These are phyloP conservation scores for Melinaea menophilus DNA, from an alignment of 2,888 invertebrate species.

Conservation along the genomic window DNA sequence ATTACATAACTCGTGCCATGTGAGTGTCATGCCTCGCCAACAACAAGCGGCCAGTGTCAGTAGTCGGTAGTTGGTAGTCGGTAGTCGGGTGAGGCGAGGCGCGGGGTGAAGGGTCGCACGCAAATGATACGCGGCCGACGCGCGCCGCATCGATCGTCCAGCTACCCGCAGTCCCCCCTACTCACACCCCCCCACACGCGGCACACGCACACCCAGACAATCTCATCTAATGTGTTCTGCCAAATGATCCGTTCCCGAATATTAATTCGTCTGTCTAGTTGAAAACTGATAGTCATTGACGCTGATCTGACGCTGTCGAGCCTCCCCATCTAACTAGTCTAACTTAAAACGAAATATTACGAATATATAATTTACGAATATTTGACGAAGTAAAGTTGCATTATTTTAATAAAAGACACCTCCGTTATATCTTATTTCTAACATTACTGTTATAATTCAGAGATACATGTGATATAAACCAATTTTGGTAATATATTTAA, in stretches of 20 bases:
- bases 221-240: conserved; percentile 67
- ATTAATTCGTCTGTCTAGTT: conserved; percentile 44
- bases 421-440: no score
- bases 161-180: conserved; percentile 40
- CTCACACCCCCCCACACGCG: conserved; percentile 49
- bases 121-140: conserved; percentile 70
- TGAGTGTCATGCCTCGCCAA: conserved; percentile 36
- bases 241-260: conserved; percentile 70
- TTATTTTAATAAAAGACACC: no score
- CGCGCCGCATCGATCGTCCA: conserved; percentile 69
- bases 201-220: conserved; percentile 45
- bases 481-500: no score
- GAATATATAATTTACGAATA: background rate
- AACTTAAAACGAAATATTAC: background rate
- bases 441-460: no score
- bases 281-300: conserved; percentile 44
- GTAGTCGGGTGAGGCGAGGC: conserved; percentile 40
- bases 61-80: conserved; percentile 32
- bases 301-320: conserved; percentile 22
- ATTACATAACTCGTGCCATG: conserved; percentile 31
- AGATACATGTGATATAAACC: no score
- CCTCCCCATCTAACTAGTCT: conserved; percentile 10
- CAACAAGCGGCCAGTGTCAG: conserved; percentile 37
- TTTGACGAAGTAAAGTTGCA: no score
- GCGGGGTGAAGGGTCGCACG: conserved; percentile 55